Conservation (phyloP, 1,140 invertebrate genomes). For the Atta colombica region DNA sequence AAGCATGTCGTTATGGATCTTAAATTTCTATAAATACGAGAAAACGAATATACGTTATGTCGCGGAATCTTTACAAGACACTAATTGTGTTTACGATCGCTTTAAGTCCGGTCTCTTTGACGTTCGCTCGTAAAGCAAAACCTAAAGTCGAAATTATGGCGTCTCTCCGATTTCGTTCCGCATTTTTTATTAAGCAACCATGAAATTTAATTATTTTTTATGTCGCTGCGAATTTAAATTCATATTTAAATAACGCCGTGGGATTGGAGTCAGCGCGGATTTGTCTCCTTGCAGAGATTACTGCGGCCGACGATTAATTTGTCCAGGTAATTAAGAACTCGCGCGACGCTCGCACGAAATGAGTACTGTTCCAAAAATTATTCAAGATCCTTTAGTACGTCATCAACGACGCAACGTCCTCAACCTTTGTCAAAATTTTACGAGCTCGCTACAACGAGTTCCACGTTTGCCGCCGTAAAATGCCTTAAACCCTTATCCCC, state of each 20-base stretch:
- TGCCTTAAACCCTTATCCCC: conserved; percentile 68
- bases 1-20: conserved; percentile 77
- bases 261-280: conserved; percentile 45
- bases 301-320: conserved; percentile 41
- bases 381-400: conserved; percentile 22
- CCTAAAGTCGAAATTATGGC: conserved; percentile 33
- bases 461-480: conserved; percentile 67
- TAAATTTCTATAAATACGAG: conserved; percentile 81
- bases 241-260: conserved; percentile 1
- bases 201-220: conserved; percentile 54
- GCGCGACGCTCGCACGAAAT: conserved; percentile 13
- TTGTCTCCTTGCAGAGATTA: conserved; percentile 58
- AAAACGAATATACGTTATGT: conserved; percentile 60
- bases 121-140: conserved; percentile 65
- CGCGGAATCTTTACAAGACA: conserved; percentile 71
- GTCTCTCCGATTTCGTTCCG: conserved; percentile 30
- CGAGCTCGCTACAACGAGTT: conserved; percentile 61
- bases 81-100: conserved; percentile 82
- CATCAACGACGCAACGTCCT: neutral
- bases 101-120: conserved; percentile 63
- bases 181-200: conserved; percentile 46
- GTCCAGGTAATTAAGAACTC: conserved; percentile 25
- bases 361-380: conserved; percentile 15
- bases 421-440: conserved; percentile 70
- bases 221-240: conserved; percentile 11